Evolutionary conservation across 2,888 invertebrate species (phyloP), one percentile per base, ranked within the genome.

Genomic region (Nymphalis urticae): DNA sequence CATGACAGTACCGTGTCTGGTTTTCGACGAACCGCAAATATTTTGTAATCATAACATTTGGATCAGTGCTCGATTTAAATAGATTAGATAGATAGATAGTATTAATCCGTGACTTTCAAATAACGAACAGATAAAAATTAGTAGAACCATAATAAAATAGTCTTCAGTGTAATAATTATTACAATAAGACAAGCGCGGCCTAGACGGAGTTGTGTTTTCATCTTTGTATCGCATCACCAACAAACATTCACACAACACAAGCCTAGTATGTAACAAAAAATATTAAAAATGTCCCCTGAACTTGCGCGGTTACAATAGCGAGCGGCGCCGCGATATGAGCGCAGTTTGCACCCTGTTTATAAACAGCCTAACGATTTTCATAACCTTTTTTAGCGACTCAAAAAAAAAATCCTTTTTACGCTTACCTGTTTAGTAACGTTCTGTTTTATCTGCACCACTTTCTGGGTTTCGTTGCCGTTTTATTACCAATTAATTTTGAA

Each of bases 331-430:
- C 62, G 65, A 65, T 69, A 62, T 62, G 56, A 62, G 56, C 50
- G n/a, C 54, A 32, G 42, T 72, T 64, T 58, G 17, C 58, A 36
- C 42, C 42, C 42, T 78, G 79, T 82, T 82, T 82, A 79, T 82
- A 82, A 83, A 85, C 82, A 84, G 74, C 76, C 78, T 73, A 75
- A 64, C 76, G 76, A 79, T 82, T 83, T 81, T 83, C 82, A 79
- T 81, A 77, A 58, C 9, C 42, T 42, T 42, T 42, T 58, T 58
- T 58, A 17, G n/a, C 54, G 17, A 17, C 16, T 10, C n/a, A 32
- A 56, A 56, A 56, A 27, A n/a, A 27, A 42, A 19, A 19, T 9
- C 10, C 42, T 58, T 58, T 42, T 19, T 42, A n/a, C n/a, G 36
- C 58, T 19, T 58, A 9, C 54, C 17, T 77, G 75, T 78, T 84